Evolutionary conservation across 1,140 invertebrate species (phyloP).

Genomic region (Scaptomyza pallida): DNA sequence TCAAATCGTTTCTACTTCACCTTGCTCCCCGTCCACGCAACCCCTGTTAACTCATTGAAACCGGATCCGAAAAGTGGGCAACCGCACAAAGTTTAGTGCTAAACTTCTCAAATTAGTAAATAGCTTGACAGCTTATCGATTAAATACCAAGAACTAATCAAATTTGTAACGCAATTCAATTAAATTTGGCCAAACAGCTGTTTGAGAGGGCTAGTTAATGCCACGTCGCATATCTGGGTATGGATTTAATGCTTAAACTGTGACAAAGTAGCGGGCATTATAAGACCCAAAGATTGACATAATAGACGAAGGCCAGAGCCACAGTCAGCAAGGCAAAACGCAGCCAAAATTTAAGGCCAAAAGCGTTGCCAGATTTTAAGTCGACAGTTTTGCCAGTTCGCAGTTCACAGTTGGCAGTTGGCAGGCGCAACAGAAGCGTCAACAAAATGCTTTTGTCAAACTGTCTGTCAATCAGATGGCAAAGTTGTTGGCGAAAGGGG

Average conservation of each 20-base stretch:
- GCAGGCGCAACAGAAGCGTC: conserved; percentile 32
- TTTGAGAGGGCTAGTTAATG: not conserved
- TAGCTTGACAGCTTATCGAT: conserved; percentile 57
- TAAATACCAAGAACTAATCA: conserved; percentile 64
- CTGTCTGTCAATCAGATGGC: conserved; percentile 39
- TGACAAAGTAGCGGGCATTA: conserved; percentile 26
- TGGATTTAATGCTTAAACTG: conserved; percentile 23
- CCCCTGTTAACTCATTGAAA: conserved; percentile 11
- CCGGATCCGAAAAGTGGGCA: conserved; percentile 2
- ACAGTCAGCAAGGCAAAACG: conserved; percentile 42
- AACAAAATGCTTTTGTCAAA: conserved; percentile 62
- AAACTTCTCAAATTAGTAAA: conserved; percentile 74
- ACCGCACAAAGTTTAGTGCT: conserved; percentile 27
- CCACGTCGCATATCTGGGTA: conserved; percentile 6
- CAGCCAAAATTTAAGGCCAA: conserved; percentile 32
- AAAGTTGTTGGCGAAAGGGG: not conserved
- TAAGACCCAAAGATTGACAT: conserved; percentile 25
- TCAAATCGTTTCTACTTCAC: conserved; percentile 1
- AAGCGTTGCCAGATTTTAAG: too few relatives aligned
- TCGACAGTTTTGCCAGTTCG: conserved; percentile 13
- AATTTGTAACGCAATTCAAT: conserved; percentile 71
- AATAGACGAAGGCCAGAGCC: conserved; percentile 47
- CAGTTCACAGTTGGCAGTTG: conserved; percentile 8
- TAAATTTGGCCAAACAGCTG: conserved; percentile 65
- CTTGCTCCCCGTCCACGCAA: too few relatives aligned